Evolutionary conservation across 2,888 invertebrate species (phyloP).

Genomic region (Peribatodes rhomboidaria): DNA sequence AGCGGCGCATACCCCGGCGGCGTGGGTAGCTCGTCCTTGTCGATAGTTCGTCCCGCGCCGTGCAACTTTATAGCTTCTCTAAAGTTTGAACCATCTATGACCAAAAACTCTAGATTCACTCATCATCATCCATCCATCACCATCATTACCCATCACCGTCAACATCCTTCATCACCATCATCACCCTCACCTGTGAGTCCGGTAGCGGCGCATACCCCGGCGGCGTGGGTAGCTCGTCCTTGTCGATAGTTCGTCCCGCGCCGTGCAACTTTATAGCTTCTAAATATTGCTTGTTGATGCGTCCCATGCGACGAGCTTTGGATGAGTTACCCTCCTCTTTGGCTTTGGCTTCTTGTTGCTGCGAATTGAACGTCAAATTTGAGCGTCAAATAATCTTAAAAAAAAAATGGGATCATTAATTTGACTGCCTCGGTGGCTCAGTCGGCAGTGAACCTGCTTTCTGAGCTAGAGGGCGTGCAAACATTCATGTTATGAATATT

Average conservation of each 20-base stretch:
- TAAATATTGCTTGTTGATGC: conserved; percentile 97
- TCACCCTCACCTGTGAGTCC: conserved; percentile 32
- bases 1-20: conserved; percentile 93
- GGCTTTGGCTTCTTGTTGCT: conserved; percentile 91
- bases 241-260: conserved; percentile 89
- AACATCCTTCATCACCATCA: too few relatives aligned
- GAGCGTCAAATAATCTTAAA: too few relatives aligned
- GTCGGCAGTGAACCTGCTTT: too few relatives aligned
- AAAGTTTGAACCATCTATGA: too few relatives aligned
- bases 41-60: conserved; percentile 93
- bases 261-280: conserved; percentile 93
- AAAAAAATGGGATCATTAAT: background rate
- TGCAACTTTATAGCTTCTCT: too few relatives aligned
- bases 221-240: conserved; percentile 81
- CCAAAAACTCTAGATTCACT: too few relatives aligned
- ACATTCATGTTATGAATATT: too few relatives aligned
- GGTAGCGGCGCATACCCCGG: conserved; percentile 92
- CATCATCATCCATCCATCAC: too few relatives aligned
- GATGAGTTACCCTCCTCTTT: conserved; percentile 93
- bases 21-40: too few relatives aligned
- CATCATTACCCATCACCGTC: too few relatives aligned
- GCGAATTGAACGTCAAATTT: conserved; percentile 39
- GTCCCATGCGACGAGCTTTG: conserved; percentile 95
- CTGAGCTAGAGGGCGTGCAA: too few relatives aligned
- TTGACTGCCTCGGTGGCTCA: too few relatives aligned